A percentile compares a stretch with the other conserved stretches of the same genome.
Conservation (phyloP, 2,888 invertebrate species). For the Pollenia angustigena region DNA sequence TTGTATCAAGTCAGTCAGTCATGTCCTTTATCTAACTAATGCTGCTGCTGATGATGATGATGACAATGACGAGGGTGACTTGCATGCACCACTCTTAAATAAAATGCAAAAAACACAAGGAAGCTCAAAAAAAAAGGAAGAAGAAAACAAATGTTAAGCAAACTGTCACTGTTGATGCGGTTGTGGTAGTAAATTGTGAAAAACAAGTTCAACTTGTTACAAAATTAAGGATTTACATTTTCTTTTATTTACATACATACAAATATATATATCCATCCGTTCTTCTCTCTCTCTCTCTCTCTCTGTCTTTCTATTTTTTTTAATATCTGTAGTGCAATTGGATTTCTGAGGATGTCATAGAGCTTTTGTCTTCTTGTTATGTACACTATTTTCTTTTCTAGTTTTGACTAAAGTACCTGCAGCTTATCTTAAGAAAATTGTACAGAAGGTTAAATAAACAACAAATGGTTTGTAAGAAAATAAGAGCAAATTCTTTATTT, state of each 20-base stretch:
- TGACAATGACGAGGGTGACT: constrained; percentile 44
- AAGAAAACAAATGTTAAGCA: constrained; percentile 50
- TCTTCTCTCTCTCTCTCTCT: neutral
- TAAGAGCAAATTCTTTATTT: constrained; percentile 45
- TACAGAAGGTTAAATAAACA: constrained; percentile 34
- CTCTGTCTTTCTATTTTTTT: no score
- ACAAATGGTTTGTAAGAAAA: constrained; percentile 45
- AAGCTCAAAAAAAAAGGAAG: neutral
- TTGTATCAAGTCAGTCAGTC: constrained; percentile 50
- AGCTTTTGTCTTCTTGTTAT: constrained; percentile 19
- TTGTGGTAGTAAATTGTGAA: constrained; percentile 26
- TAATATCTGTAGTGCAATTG: neutral
- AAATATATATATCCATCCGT: neutral
- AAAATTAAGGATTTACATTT: constrained; percentile 66
- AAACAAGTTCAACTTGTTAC: constrained; percentile 62
- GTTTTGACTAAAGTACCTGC: constrained; percentile 16
- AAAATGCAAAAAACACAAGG: neutral
- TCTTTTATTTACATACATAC: constrained; percentile 2
- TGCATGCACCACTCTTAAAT: constrained; percentile 15
- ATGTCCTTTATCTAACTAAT: constrained; percentile 34
- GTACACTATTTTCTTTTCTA: constrained; percentile 1
- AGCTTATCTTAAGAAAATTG: constrained; percentile 41
- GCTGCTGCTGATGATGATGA: constrained; percentile 42
- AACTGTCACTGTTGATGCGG: constrained; percentile 62
- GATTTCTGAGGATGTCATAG: neutral